Percentiles rank a stretch among this genome's conserved stretches.
These are phyloP conservation scores for Archaeoteleia sp. DNA, from an alignment of 2,888 invertebrate species.

Conservation along the genomic window DNA sequence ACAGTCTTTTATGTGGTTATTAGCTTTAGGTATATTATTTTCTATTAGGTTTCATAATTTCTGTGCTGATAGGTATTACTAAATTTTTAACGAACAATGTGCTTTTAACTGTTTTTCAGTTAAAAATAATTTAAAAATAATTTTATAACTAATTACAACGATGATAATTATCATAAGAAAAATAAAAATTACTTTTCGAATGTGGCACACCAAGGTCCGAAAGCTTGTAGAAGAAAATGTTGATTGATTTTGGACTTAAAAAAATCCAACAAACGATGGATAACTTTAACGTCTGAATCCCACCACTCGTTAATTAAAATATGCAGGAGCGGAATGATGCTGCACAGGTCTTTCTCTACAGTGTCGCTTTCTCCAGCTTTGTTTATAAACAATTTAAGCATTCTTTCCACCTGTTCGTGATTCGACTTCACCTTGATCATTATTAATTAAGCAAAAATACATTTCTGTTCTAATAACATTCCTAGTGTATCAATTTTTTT, in stretches of 20 bases:
- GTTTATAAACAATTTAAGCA: conserved; percentile 75
- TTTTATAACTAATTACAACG: conserved; percentile 39
- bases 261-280: conserved; percentile 78
- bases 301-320: conserved; percentile 76
- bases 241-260: conserved; percentile 78
- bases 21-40: no score
- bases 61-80: no score
- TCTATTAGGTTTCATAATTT: no score
- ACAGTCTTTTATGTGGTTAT: no score
- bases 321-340: conserved; percentile 74
- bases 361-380: conserved; percentile 71
- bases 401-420: conserved; percentile 74
- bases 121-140: conserved; percentile 2
- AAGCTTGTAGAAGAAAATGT: conserved; percentile 75
- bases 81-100: no score
- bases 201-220: conserved; percentile 72
- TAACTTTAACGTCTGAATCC: conserved; percentile 76
- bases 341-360: conserved; percentile 75
- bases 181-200: conserved; percentile 75
- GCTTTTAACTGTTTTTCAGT: no score
- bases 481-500: no score
- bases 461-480: no score
- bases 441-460: no score
- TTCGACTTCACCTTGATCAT: conserved; percentile 66
- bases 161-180: no score